phyloP scores from a whole-genome alignment of 2,888 invertebrate species.

The Prenolepis imparis region DNA sequence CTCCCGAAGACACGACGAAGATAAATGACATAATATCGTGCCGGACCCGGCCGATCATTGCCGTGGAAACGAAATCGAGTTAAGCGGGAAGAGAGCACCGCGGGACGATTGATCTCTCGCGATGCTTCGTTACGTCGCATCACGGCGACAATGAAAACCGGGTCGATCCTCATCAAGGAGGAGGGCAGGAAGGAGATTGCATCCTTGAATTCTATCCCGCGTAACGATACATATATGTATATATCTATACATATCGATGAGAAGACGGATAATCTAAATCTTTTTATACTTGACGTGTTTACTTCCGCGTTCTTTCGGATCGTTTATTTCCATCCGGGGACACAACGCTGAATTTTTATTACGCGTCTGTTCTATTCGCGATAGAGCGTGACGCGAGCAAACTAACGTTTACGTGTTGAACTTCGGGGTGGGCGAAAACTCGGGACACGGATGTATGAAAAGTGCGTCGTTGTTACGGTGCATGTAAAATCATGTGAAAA shows the following conservation, averaged over 20 bases:
- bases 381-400: constrained; percentile 6
- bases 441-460: constrained; percentile 18
- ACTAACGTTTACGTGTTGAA: constrained; percentile 36
- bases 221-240: neutral
- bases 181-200: constrained; percentile 66
- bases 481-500: constrained; percentile 32
- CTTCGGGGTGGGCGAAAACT: constrained; percentile 8
- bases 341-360: constrained; percentile 70
- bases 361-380: constrained; percentile 31
- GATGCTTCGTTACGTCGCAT: constrained; percentile 79
- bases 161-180: constrained; percentile 76
- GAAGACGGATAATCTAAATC: constrained; percentile 66
- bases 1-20: constrained; percentile 79
- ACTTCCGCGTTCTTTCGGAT: constrained; percentile 55
- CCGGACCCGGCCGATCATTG: constrained; percentile 81
- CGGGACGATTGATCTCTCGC: constrained; percentile 79
- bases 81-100: constrained; percentile 78
- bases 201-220: constrained; percentile 55
- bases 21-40: constrained; percentile 85
- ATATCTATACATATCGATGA: neutral
- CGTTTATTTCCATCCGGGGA: constrained; percentile 56
- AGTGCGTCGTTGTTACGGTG: neutral
- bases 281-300: constrained; percentile 67
- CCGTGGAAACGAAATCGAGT: constrained; percentile 82
- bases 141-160: constrained; percentile 80